phyloP scores from a whole-genome alignment of 2,113 vertebrate genomes.

The Pygoscelis antarcticus region DNA sequence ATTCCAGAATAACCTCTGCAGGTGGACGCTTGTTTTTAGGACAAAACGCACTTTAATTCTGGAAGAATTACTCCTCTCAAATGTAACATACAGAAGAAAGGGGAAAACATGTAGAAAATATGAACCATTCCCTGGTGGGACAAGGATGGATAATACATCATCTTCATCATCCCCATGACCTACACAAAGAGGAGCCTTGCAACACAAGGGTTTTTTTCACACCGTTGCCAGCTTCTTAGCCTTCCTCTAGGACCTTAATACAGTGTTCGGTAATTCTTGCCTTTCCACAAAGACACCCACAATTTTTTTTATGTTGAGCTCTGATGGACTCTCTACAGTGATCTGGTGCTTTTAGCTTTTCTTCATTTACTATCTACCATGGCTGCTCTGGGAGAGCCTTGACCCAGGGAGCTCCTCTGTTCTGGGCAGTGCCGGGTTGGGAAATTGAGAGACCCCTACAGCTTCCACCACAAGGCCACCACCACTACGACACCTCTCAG shows the following conservation, averaged over 20 bases:
- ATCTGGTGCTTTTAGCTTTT: background rate
- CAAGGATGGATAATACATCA: background rate
- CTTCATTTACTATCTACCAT: rapidly evolving
- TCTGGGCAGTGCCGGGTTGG: background rate
- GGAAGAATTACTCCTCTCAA: background rate
- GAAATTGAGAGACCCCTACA: background rate
- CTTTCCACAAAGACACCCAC: background rate
- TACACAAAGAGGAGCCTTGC: background rate
- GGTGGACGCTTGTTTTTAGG: background rate
- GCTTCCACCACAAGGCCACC: background rate
- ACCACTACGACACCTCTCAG: background rate
- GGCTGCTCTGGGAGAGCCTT: background rate
- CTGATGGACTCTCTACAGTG: background rate
- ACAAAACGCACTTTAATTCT: background rate
- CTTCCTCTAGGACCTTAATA: background rate
- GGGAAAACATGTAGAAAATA: background rate
- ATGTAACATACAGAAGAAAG: background rate
- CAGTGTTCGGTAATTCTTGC: background rate
- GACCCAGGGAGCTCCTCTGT: background rate
- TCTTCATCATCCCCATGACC: background rate
- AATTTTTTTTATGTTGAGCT: background rate
- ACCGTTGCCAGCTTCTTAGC: background rate
- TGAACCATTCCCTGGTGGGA: background rate
- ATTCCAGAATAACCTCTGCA: background rate
- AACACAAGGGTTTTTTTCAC: background rate